Evolutionary conservation across 2,888 invertebrate genomes (phyloP).

Genomic region (Ochlodes sylvanus): DNA sequence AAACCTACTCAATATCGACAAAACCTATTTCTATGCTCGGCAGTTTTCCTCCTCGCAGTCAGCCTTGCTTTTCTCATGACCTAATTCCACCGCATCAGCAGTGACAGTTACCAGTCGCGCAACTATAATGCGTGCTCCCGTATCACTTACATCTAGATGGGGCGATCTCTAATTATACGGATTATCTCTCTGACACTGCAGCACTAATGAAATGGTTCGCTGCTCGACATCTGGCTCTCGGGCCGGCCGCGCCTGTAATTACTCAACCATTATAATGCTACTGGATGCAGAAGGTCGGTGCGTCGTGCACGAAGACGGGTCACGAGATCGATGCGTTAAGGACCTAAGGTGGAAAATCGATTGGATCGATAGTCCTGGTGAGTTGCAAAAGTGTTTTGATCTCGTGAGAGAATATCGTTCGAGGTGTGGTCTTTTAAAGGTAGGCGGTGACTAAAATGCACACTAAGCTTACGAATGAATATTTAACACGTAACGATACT

Average conservation of each 20-base stretch:
- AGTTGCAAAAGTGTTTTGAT: conserved; percentile 11
- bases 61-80: conserved; percentile 22
- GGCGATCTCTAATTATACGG: conserved; percentile 35
- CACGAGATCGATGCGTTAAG: conserved; percentile 10
- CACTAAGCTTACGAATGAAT: neutral
- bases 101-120: conserved; percentile 9
- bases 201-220: conserved; percentile 33
- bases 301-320: conserved; percentile 13
- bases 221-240: conserved; percentile 34
- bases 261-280: conserved; percentile 60
- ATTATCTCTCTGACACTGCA: conserved; percentile 34
- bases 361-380: conserved; percentile 6
- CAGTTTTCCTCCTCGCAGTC: neutral
- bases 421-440: conserved; percentile 25
- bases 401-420: conserved; percentile 29
- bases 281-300: conserved; percentile 65
- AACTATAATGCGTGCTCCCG: conserved; percentile 32
- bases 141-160: conserved; percentile 36
- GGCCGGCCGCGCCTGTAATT: conserved; percentile 36
- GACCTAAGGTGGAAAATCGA: conserved; percentile 22
- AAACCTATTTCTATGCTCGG: no score
- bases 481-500: no score
- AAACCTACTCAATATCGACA: no score
- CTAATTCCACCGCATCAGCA: conserved; percentile 19
- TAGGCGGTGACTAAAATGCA: neutral